Conservation (phyloP, 1,140 invertebrate species). For the Habropoda laboriosa region DNA sequence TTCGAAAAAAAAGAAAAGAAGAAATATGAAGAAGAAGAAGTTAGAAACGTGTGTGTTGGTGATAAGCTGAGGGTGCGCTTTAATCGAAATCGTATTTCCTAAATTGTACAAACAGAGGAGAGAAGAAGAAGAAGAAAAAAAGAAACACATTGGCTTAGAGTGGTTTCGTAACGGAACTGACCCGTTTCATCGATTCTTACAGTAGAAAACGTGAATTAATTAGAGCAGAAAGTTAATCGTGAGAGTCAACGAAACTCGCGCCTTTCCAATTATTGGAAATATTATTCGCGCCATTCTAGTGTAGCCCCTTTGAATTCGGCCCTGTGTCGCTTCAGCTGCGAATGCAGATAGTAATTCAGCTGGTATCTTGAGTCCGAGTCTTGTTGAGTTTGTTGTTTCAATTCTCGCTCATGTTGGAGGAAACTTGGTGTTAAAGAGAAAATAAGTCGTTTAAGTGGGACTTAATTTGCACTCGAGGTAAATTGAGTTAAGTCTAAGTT, state of each 20-base stretch:
- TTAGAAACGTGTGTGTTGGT: neutral
- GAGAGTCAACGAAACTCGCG: neutral
- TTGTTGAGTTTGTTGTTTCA: too few species aligned
- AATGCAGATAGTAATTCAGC: too few species aligned
- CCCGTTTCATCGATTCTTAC: slow-evolving; percentile 7
- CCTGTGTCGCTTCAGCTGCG: too few species aligned
- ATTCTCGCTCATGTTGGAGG: too few species aligned
- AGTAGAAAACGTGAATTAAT: slow-evolving; percentile 20
- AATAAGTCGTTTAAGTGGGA: too few species aligned
- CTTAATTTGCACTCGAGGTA: too few species aligned
- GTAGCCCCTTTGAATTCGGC: too few species aligned
- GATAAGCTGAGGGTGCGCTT: neutral
- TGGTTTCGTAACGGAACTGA: neutral
- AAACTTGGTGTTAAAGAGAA: too few species aligned
- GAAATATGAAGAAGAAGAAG: neutral
- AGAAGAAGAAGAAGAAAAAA: neutral
- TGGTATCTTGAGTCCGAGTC: too few species aligned
- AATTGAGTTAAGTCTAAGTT: too few species aligned
- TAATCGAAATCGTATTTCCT: neutral
- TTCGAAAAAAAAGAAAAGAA: neutral
- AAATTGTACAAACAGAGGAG: neutral
- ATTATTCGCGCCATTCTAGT: neutral
- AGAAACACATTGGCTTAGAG: neutral
- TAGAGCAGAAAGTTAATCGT: slow-evolving; percentile 22
- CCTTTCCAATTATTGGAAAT: neutral